Conservation (phyloP, 2,113 vertebrate species). For the Lophius piscatorius region DNA sequence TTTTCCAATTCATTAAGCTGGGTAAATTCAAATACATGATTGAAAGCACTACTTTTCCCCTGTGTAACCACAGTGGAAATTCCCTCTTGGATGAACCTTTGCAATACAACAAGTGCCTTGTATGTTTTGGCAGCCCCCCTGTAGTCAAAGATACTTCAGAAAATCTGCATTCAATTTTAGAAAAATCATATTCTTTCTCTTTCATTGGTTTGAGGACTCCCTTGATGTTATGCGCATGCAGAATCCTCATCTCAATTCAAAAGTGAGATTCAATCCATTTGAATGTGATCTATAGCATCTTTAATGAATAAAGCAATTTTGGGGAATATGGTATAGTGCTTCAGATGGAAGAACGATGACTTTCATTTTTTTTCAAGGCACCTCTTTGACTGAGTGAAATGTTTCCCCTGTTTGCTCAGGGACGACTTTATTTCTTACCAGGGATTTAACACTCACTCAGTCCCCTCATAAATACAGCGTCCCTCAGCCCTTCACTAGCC, state of each 20-base stretch:
- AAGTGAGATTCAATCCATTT: constrained; percentile 73
- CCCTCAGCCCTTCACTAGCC: constrained; percentile 85
- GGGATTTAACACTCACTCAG: constrained; percentile 98
- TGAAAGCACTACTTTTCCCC: constrained; percentile 26
- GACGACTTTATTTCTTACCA: constrained; percentile 99
- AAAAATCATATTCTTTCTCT: constrained; percentile 68
- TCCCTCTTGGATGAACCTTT: constrained; percentile 67
- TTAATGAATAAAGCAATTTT: constrained; percentile 74
- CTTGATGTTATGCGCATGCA: constrained; percentile 52
- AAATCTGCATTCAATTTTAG: constrained; percentile 71
- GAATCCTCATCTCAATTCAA: constrained; percentile 65
- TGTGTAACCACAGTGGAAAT: constrained; percentile 54
- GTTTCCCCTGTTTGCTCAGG: constrained; percentile 95
- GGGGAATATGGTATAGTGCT: constrained; percentile 76
- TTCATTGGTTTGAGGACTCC: constrained; percentile 53
- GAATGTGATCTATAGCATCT: constrained; percentile 71
- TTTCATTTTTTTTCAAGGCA: constrained; percentile 97
- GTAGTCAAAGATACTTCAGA: constrained; percentile 59
- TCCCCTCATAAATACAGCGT: constrained; percentile 97
- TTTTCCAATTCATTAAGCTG: not conserved
- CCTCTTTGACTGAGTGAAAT: constrained; percentile 99
- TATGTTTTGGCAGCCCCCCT: constrained; percentile 67
- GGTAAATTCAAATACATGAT: constrained; percentile 23
- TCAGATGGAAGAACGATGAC: constrained; percentile 93
- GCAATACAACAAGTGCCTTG: constrained; percentile 78